These are phyloP conservation scores for Tetraodon nigroviridis DNA, from an alignment of 2,113 vertebrate species.

Conservation along the genomic window DNA sequence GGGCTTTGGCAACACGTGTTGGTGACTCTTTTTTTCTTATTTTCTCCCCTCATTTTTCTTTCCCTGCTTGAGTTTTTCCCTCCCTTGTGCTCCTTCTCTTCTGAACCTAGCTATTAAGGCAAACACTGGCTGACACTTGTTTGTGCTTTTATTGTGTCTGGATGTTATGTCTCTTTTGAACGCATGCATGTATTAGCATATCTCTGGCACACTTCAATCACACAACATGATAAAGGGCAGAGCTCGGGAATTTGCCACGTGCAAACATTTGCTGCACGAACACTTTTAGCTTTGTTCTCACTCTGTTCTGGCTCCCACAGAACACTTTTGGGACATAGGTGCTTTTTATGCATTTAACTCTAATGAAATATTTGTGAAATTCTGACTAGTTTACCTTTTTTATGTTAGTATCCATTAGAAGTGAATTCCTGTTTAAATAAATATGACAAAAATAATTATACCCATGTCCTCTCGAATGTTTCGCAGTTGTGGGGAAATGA, in stretches of 20 bases:
- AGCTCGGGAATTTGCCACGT: conserved; percentile 68
- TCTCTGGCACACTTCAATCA: conserved; percentile 63
- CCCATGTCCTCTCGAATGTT: conserved; percentile 11
- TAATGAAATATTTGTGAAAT: conserved; percentile 1
- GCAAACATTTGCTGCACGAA: conserved; percentile 61
- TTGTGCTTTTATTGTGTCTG: conserved; percentile 73
- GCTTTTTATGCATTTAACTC: conserved; percentile 6
- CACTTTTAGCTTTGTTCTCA: conserved; percentile 51
- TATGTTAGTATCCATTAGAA: conserved; percentile 1
- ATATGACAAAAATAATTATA: background rate
- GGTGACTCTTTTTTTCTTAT: conserved; percentile 49
- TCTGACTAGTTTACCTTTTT: background rate
- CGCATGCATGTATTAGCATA: conserved; percentile 71
- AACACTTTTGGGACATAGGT: conserved; percentile 26
- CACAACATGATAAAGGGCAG: conserved; percentile 60
- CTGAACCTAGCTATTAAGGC: conserved; percentile 69
- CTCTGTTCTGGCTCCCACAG: conserved; percentile 42
- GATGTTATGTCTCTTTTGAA: conserved; percentile 70
- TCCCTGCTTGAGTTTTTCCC: conserved; percentile 25
- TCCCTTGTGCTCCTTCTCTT: conserved; percentile 36
- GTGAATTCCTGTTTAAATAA: background rate
- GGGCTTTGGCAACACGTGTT: conserved; percentile 55
- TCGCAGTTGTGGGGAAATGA: conserved; percentile 8
- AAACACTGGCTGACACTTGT: conserved; percentile 74
- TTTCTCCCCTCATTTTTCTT: conserved; percentile 32